Conservation (phyloP, 2,888 invertebrate species). For the Salpingus planirostris region DNA sequence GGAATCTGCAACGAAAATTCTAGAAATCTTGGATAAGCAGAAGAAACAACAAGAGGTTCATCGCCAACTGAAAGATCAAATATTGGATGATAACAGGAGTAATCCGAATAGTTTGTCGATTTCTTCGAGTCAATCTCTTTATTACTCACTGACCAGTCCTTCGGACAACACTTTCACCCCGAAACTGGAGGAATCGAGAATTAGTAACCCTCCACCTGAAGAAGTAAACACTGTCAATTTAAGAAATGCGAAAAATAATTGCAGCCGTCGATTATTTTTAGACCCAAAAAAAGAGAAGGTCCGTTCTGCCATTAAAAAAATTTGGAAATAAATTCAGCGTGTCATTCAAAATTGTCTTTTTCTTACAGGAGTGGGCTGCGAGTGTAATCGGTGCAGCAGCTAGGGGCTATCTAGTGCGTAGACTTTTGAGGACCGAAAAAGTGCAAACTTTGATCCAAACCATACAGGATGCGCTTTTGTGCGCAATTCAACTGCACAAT, state of each 20-base stretch:
- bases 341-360: too few relatives aligned
- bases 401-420: slow-evolving; percentile 72
- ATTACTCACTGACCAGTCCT: slow-evolving; percentile 18
- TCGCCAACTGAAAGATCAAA: slow-evolving; percentile 5
- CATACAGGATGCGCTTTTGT: slow-evolving; percentile 67
- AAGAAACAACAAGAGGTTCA: slow-evolving; percentile 20
- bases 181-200: too few relatives aligned
- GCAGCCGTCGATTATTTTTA: too few relatives aligned
- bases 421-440: slow-evolving; percentile 71
- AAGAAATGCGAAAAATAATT: too few relatives aligned
- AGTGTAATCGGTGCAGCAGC: slow-evolving; percentile 57
- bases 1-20: slow-evolving; percentile 19
- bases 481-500: slow-evolving; percentile 66
- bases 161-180: slow-evolving; percentile 6
- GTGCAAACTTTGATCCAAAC: slow-evolving; percentile 72
- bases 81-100: slow-evolving; percentile 1
- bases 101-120: slow-evolving; percentile 13
- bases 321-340: too few relatives aligned
- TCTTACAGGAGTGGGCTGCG: slow-evolving; percentile 46
- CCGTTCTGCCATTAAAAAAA: too few relatives aligned
- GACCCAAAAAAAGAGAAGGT: too few relatives aligned
- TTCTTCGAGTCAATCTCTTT: slow-evolving; percentile 26
- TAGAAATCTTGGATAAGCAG: slow-evolving; percentile 28
- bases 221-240: too few relatives aligned
- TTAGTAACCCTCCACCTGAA: too few relatives aligned